Evolutionary conservation across 1,140 invertebrate species (phyloP), one percentile per base, ranked within the genome.

Genomic region (Octopus sinensis): DNA sequence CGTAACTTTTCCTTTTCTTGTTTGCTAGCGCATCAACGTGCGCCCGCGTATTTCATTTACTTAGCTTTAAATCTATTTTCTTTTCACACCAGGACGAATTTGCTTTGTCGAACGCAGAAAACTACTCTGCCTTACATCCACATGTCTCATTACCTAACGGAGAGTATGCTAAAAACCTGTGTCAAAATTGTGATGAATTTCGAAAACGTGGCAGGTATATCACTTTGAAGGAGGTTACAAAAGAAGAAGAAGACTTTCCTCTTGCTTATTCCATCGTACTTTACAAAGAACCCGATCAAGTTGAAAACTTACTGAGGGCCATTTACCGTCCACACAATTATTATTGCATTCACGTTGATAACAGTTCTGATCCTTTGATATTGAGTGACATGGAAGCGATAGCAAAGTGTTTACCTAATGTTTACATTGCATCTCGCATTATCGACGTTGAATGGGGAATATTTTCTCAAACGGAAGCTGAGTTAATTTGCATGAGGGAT

Each of bases 261-360:
- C 83, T 88, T 51, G 86, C 87, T 52, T 86, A 53, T 86, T 79
- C 79, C 71, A 88, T 90, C 53, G 76, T 88, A 51, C 83, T 89
- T 81, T 89, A 88, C 82, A 84, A 85, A 80, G 85, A 88, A 17
- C 84, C 86, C 13, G 87, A 88, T 78, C 90, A 90, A 80, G 82
- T 86, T 4, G 89, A 90, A 79, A 81, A 87, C 17, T 73, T 91
- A 43, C 79, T 91, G 30, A 79, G 86, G 5, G 84, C 85, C 10
- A 87, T 91, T 52, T 90, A 90, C 80, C 82, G 86, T 76, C 89
- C 88, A 9, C 85, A 87, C 51, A 91, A 91, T 82, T 83, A 81
- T 76, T 90, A 89, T 81, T 90, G 89, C 85, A 84, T 91, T 52
- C 90, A 91, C 80, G 86, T 90, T 0, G 90, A 91, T 78, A 75